A percentile compares a stretch with the other conserved stretches of the same genome.
Evolutionary conservation across 2,888 invertebrate genomes (phyloP).

Genomic region (Dicyrtoma fusca): DNA sequence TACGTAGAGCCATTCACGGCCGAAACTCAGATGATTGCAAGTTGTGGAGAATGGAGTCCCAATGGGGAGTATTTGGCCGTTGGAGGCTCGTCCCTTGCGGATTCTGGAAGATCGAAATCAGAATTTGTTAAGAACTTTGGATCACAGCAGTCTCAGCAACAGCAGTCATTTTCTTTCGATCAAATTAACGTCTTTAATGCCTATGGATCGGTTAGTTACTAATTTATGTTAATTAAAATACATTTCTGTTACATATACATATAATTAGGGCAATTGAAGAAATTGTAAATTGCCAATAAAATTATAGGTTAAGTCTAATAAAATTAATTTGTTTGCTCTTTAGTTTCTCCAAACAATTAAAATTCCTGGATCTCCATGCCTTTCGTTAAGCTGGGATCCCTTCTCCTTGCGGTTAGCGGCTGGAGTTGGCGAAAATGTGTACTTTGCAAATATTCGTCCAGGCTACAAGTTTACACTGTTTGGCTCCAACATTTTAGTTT

Average conservation of each 20-base stretch:
- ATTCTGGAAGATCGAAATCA: neutral
- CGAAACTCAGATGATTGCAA: constrained; percentile 30
- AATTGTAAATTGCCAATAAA: too few relatives aligned
- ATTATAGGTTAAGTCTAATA: too few relatives aligned
- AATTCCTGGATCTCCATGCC: constrained; percentile 88
- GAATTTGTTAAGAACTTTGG: neutral
- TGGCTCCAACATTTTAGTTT: constrained; percentile 49
- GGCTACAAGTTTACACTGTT: constrained; percentile 74
- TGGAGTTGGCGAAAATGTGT: constrained; percentile 66
- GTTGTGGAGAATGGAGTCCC: constrained; percentile 48
- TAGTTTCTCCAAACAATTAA: constrained; percentile 82
- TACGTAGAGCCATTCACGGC: constrained; percentile 35
- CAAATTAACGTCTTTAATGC: constrained; percentile 44
- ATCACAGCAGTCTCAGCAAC: too few relatives aligned
- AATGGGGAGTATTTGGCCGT: constrained; percentile 45
- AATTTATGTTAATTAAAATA: too few relatives aligned
- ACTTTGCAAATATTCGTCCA: constrained; percentile 95
- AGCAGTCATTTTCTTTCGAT: constrained; percentile 15
- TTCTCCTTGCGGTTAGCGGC: constrained; percentile 59
- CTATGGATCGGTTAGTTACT: constrained; percentile 32
- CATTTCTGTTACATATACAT: too few relatives aligned
- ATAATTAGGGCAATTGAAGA: too few relatives aligned
- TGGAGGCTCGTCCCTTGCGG: constrained; percentile 33
- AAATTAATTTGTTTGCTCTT: constrained; percentile 58
- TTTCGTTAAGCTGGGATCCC: constrained; percentile 93